Conservation (phyloP, 2,113 vertebrate genomes). For the Lepisosteus oculatus region DNA sequence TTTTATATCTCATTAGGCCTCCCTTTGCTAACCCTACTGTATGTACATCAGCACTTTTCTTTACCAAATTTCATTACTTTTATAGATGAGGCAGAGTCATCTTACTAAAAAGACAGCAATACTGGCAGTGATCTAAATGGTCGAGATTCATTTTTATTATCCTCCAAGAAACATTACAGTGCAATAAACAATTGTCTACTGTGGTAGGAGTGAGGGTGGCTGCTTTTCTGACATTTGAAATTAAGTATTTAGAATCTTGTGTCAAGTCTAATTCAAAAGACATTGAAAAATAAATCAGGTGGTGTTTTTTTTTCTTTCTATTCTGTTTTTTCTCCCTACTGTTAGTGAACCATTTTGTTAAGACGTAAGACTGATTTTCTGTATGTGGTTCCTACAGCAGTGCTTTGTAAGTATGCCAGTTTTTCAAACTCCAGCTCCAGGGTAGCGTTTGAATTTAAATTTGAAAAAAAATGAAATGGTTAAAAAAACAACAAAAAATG, state of each 20-base stretch:
- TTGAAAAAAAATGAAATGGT: slow-evolving; percentile 53
- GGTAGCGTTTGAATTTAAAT: slow-evolving; percentile 59
- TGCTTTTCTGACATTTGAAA: slow-evolving; percentile 14
- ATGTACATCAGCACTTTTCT: background rate
- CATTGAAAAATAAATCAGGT: slow-evolving; percentile 26
- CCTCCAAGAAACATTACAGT: slow-evolving; percentile 7
- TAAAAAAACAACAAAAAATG: slow-evolving; percentile 50
- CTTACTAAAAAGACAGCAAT: slow-evolving; percentile 20
- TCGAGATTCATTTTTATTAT: slow-evolving; percentile 28
- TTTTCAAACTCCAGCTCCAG: slow-evolving; percentile 43
- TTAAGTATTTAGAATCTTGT: slow-evolving; percentile 14
- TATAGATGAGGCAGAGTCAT: slow-evolving; percentile 2
- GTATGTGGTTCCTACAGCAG: slow-evolving; percentile 49
- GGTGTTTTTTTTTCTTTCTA: slow-evolving; percentile 28
- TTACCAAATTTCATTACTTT: background rate
- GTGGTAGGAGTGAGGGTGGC: background rate
- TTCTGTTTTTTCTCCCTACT: slow-evolving; percentile 46
- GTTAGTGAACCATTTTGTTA: slow-evolving; percentile 57
- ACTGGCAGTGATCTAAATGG: slow-evolving; percentile 25
- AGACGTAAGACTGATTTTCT: slow-evolving; percentile 52
- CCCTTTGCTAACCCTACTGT: background rate
- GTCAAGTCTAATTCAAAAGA: slow-evolving; percentile 16
- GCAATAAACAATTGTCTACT: slow-evolving; percentile 23
- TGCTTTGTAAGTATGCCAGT: slow-evolving; percentile 29
- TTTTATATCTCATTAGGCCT: slow-evolving; percentile 1